A percentile compares a stretch with the other conserved stretches of the same genome.
These are phyloP conservation scores for Achroia grisella DNA, from an alignment of 1,140 invertebrate genomes.

Conservation along the genomic window DNA sequence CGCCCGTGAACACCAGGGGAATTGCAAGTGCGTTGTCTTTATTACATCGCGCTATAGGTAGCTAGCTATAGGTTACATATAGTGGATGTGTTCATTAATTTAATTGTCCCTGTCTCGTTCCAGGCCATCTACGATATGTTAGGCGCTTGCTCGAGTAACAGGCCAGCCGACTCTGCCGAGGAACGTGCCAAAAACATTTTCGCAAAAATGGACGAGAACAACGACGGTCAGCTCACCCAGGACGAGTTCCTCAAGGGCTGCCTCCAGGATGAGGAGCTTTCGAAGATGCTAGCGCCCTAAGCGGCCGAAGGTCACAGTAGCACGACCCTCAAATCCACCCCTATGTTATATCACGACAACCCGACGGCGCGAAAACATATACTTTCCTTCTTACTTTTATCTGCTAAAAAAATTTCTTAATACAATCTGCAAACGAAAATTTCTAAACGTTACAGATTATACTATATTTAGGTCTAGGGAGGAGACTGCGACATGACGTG, in stretches of 20 bases:
- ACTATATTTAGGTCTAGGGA: too few relatives aligned
- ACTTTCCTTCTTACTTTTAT: too few relatives aligned
- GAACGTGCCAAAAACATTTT: constrained; percentile 99
- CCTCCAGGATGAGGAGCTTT: constrained; percentile 97
- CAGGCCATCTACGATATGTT: constrained; percentile 99
- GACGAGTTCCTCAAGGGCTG: constrained; percentile 99
- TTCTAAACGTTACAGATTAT: too few relatives aligned
- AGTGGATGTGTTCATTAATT: too few relatives aligned
- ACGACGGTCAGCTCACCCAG: constrained; percentile 97
- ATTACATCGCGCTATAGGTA: too few relatives aligned
- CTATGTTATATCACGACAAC: constrained; percentile 31
- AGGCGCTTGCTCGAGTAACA: constrained; percentile 94
- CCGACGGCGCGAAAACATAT: constrained; percentile 24
- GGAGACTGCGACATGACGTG: too few relatives aligned
- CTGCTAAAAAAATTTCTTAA: not conserved
- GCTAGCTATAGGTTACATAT: too few relatives aligned
- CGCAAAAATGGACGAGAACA: constrained; percentile 99
- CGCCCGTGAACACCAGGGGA: too few relatives aligned
- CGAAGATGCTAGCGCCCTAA: constrained; percentile 96
- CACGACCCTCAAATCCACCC: constrained; percentile 27
- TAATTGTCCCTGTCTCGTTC: constrained; percentile 27
- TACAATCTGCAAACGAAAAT: not conserved
- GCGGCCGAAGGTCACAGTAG: constrained; percentile 8
- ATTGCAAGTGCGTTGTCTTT: too few relatives aligned
- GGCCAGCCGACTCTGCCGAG: constrained; percentile 93